Evolutionary conservation across 2,797 vertebrate genomes (phyloP).

Genomic region (Leptatherina wallacei): DNA sequence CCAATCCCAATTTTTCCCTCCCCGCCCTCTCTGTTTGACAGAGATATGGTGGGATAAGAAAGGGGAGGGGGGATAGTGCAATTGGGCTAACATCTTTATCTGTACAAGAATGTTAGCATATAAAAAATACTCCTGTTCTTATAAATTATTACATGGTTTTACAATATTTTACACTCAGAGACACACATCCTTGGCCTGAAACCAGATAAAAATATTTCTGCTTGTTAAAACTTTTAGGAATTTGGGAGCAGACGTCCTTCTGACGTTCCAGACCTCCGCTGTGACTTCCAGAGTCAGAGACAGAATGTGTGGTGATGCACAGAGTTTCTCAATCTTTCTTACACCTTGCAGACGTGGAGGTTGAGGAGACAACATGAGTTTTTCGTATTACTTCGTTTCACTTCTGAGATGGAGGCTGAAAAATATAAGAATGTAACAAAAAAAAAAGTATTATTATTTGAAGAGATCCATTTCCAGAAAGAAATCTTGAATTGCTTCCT

Average conservation of each 20-base stretch:
- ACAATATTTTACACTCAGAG: slow-evolving; percentile 19
- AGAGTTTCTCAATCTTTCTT: not conserved
- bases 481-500: not conserved
- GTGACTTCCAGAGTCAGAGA: slow-evolving; percentile 16
- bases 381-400: slow-evolving; percentile 17
- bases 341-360: slow-evolving; percentile 18
- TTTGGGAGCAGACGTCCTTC: no score
- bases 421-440: slow-evolving; percentile 24
- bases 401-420: slow-evolving; percentile 55
- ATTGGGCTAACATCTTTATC: no score
- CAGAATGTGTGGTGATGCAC: no score
- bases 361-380: not conserved
- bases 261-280: slow-evolving; percentile 14
- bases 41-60: no score
- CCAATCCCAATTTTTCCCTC: no score
- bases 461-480: not conserved
- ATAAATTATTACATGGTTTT: slow-evolving; percentile 10
- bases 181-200: not conserved
- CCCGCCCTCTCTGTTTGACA: no score
- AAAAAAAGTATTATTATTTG: not conserved
- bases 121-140: no score
- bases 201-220: slow-evolving; percentile 15
- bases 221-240: slow-evolving; percentile 1
- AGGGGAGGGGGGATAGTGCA: no score
- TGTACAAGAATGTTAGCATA: not conserved